These are phyloP conservation scores for Coregonus suidteri DNA, from an alignment of 2,797 vertebrate genomes.

Conservation along the genomic window DNA sequence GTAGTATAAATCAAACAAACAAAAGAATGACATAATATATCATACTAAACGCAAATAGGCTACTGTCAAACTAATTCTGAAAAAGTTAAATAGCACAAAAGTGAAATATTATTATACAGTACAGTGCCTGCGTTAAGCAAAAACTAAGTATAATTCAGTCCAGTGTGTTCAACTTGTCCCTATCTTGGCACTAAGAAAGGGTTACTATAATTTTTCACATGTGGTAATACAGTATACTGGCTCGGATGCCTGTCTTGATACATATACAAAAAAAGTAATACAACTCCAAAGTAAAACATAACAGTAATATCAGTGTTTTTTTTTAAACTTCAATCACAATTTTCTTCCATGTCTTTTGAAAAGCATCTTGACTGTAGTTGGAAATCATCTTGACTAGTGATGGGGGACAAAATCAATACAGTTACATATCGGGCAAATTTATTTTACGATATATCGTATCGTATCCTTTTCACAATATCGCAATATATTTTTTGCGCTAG, in stretches of 20 bases:
- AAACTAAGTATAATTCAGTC: neutral
- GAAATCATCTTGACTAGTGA: too few species aligned
- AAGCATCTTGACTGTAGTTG: too few species aligned
- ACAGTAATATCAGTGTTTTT: too few species aligned
- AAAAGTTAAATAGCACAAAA: neutral
- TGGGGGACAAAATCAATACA: too few species aligned
- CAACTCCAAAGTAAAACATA: too few species aligned
- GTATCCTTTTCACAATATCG: too few species aligned
- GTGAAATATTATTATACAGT: neutral
- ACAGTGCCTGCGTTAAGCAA: neutral
- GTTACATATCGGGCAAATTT: too few species aligned
- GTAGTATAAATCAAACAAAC: neutral
- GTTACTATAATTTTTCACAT: neutral
- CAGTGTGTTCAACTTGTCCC: too few species aligned
- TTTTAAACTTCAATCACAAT: neutral
- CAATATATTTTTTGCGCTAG: too few species aligned
- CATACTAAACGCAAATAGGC: neutral
- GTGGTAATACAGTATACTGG: neutral
- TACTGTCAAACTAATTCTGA: too few species aligned
- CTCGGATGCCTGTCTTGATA: neutral
- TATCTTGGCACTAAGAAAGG: neutral
- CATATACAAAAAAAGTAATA: neutral
- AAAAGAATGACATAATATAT: neutral
- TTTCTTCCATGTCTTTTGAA: neutral
- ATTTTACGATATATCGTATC: too few species aligned